Evolutionary conservation across 2,888 invertebrate species (phyloP).

Genomic region (Drosophila infuscata): DNA sequence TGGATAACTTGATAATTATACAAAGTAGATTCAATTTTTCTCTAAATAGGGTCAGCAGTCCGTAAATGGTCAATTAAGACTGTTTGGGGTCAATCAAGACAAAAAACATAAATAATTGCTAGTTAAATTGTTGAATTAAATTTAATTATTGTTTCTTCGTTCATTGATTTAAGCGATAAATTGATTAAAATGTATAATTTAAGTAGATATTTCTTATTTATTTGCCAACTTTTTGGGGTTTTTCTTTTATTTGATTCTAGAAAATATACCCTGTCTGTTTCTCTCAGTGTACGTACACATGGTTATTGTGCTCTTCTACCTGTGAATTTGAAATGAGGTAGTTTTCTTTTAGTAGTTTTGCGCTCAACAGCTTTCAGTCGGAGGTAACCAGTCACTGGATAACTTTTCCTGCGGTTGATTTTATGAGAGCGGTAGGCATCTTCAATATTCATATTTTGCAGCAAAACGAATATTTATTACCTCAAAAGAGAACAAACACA

Average conservation of each 20-base stretch:
- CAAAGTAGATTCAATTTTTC: not conserved
- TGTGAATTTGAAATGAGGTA: constrained; percentile 51
- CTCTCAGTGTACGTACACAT: constrained; percentile 30
- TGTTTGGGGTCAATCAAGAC: not conserved
- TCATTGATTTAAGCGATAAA: not conserved
- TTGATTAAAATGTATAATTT: not conserved
- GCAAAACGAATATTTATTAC: constrained; percentile 74
- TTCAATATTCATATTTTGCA: constrained; percentile 78
- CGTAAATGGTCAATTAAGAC: not conserved
- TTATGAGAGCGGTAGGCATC: constrained; percentile 55
- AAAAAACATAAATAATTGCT: not conserved
- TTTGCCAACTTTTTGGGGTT: not conserved
- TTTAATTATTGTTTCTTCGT: not conserved
- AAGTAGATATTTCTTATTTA: not conserved
- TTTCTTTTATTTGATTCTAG: not conserved
- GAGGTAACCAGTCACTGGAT: constrained; percentile 27
- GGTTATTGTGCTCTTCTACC: constrained; percentile 9
- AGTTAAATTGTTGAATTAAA: not conserved
- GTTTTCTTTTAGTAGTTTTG: constrained; percentile 58
- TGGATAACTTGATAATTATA: not conserved
- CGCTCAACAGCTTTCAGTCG: constrained; percentile 41
- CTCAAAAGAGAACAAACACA: constrained; percentile 27
- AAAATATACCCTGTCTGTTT: constrained; percentile 1
- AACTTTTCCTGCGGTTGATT: constrained; percentile 58
- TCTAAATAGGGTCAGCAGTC: not conserved